phyloP scores from a whole-genome alignment of 1,140 invertebrate species.

The Radopholus similis region DNA sequence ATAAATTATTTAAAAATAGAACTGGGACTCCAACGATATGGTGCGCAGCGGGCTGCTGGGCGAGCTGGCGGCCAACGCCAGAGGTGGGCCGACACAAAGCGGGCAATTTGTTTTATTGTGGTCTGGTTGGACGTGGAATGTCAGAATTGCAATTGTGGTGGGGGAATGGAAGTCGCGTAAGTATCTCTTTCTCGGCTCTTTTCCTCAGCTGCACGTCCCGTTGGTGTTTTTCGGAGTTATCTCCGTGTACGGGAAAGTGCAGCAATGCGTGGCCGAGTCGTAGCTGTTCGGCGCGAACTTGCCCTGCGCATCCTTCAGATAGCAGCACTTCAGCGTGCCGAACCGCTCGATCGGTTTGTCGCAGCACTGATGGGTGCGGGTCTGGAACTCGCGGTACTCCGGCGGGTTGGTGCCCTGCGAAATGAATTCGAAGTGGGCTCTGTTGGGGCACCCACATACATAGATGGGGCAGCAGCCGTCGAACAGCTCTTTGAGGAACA shows the following conservation, averaged over 20 bases:
- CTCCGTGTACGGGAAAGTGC: constrained; percentile 35
- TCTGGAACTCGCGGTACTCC: constrained; percentile 40
- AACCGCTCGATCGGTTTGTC: constrained; percentile 40
- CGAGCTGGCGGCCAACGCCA: constrained; percentile 46
- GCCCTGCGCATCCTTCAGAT: constrained; percentile 24
- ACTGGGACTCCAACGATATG: constrained; percentile 52
- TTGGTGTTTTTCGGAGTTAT: constrained; percentile 34
- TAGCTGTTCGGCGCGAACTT: constrained; percentile 44
- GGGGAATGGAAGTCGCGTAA: too few relatives aligned
- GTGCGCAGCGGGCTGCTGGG: constrained; percentile 37
- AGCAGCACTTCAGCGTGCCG: constrained; percentile 41
- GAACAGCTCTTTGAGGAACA: constrained; percentile 44
- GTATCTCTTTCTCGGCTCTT: neutral
- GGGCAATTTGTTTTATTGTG: neutral
- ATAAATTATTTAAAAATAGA: too few relatives aligned
- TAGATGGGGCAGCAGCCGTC: constrained; percentile 41
- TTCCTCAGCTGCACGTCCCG: constrained; percentile 5
- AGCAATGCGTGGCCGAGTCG: constrained; percentile 36
- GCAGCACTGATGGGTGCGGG: constrained; percentile 39
- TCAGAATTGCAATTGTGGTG: neutral
- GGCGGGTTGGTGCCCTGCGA: constrained; percentile 15
- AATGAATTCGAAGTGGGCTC: neutral
- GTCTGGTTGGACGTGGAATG: neutral
- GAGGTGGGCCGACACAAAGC: constrained; percentile 19
- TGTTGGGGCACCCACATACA: neutral